These are phyloP conservation scores for Tetragonisca angustula DNA, from an alignment of 2,888 invertebrate genomes.

Conservation along the genomic window DNA sequence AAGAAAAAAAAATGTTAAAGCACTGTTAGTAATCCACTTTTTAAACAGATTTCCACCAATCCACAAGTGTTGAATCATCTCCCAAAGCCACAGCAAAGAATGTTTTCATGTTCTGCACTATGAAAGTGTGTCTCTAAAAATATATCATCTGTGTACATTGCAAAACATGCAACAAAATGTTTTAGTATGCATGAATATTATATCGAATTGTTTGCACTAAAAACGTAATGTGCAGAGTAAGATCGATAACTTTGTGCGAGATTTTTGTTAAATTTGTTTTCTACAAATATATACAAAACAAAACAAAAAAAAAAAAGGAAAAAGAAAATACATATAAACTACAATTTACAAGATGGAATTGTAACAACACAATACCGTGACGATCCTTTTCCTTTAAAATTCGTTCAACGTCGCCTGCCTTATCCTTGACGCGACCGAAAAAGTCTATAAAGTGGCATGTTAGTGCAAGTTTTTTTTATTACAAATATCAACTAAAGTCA, in stretches of 20 bases:
- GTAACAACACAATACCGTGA: constrained; percentile 87
- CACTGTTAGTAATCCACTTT: no score
- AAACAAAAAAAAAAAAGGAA: background rate
- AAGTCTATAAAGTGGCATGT: constrained; percentile 88
- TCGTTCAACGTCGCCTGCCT: constrained; percentile 96
- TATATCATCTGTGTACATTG: constrained; percentile 6
- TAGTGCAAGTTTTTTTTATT: constrained; percentile 47
- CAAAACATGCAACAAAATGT: constrained; percentile 36
- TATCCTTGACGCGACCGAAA: constrained; percentile 98
- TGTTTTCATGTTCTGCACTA: no score
- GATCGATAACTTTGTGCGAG: background rate
- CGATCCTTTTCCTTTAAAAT: constrained; percentile 96
- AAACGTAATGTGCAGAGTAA: constrained; percentile 3
- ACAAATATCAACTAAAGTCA: constrained; percentile 20
- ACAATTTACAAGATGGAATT: constrained; percentile 53
- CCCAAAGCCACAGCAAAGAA: no score
- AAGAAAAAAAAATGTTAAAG: no score
- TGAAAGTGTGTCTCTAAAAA: background rate
- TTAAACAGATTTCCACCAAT: no score
- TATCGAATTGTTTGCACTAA: constrained; percentile 7
- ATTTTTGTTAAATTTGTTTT: constrained; percentile 12
- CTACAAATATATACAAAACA: background rate
- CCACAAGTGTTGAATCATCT: no score
- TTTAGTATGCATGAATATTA: background rate
- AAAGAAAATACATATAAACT: constrained; percentile 36